phyloP scores from a whole-genome alignment of 2,113 vertebrate genomes.

The Myiozetetes cayanensis region DNA sequence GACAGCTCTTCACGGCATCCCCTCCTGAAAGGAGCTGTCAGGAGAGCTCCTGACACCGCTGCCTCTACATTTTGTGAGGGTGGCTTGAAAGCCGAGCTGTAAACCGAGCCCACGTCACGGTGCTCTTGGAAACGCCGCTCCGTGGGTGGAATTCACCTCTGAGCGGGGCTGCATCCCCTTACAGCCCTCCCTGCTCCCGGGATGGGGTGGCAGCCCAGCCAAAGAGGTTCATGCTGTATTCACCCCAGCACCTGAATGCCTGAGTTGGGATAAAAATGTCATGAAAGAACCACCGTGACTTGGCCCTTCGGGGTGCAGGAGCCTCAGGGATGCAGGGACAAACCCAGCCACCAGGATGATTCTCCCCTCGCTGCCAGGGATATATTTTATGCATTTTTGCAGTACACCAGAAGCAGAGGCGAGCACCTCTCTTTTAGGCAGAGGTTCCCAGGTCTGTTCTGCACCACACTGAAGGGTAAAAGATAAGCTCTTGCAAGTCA shows the following conservation, averaged over 20 bases:
- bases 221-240: neutral
- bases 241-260: neutral
- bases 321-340: neutral
- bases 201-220: neutral
- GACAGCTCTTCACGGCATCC: conserved; percentile 38
- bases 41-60: neutral
- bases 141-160: neutral
- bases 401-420: neutral
- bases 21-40: neutral
- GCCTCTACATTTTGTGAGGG: neutral
- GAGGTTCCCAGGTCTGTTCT: conserved; percentile 11
- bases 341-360: fast-evolving
- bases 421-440: neutral
- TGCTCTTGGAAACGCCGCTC: neutral
- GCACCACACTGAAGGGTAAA: neutral
- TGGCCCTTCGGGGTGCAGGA: neutral
- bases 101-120: neutral
- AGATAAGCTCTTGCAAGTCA: conserved; percentile 40
- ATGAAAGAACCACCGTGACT: neutral
- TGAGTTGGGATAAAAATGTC: neutral
- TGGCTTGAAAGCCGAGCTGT: neutral
- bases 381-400: neutral
- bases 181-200: neutral
- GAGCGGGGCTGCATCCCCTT: neutral
- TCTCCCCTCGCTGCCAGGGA: neutral